A percentile compares a stretch with the other conserved stretches of the same genome.
These are phyloP conservation scores for Bothrops jararaca DNA, from an alignment of 2,113 vertebrate species.

Conservation along the genomic window DNA sequence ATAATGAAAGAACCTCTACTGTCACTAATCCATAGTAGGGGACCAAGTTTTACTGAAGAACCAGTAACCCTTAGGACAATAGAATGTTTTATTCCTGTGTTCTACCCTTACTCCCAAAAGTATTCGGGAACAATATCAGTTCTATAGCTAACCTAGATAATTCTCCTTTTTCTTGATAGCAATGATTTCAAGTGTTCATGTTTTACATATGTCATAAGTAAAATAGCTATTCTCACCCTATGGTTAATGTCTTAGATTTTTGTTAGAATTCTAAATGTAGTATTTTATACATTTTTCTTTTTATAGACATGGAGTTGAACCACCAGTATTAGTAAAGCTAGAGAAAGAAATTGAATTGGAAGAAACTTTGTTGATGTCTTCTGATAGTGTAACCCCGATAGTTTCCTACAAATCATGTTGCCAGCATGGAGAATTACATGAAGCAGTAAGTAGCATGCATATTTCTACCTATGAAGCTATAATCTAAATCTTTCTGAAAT, in stretches of 20 bases:
- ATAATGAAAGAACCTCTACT: background rate
- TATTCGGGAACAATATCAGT: background rate
- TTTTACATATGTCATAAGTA: background rate
- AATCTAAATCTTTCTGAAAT: background rate
- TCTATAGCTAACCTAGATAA: background rate
- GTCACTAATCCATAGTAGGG: background rate
- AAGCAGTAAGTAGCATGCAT: slow-evolving; percentile 76
- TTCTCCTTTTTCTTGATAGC: too few species aligned
- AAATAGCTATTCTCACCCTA: background rate
- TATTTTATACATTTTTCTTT: background rate
- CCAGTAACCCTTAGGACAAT: background rate
- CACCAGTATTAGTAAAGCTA: slow-evolving; percentile 91
- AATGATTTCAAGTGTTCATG: background rate
- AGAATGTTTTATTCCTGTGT: background rate
- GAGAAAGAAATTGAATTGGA: slow-evolving; percentile 98
- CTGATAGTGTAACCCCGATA: slow-evolving; percentile 74
- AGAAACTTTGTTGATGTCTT: slow-evolving; percentile 84
- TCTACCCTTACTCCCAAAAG: background rate
- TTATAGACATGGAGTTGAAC: slow-evolving; percentile 90
- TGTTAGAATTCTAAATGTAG: background rate
- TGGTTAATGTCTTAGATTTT: background rate
- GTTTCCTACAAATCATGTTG: slow-evolving; percentile 87
- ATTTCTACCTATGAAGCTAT: background rate
- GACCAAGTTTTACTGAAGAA: background rate
- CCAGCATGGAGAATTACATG: slow-evolving; percentile 84